Evolutionary conservation across 2,888 invertebrate genomes (phyloP), one percentile per base, ranked within the genome.

Genomic region (Pterostichus niger): DNA sequence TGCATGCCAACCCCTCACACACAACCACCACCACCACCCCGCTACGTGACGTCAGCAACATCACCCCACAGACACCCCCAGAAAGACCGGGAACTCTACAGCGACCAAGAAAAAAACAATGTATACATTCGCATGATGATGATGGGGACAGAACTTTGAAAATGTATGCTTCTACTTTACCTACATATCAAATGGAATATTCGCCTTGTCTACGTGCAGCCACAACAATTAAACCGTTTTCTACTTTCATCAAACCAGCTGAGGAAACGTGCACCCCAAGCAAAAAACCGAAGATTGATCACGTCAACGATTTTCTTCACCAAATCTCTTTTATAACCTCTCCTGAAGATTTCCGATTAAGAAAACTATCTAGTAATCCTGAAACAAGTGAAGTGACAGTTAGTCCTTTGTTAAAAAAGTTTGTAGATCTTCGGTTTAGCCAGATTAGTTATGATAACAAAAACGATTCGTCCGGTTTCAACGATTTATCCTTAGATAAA

Each of bases 41-140:
- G 9, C 88, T 93, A 0, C 91, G 93, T 88, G 93, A 93, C 87
- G 92, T 93, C 7, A 93, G 93, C 86, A 93, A 93, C 86, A 90
- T 93, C n/a, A 93, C 93, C 2, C 93, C 93, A 0, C 68, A 71
- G 61, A 56, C 76, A 15, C 59, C 35, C 6, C 82, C 82, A 15
- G 24, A 24, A 24, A 24, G 24, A 24, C 24, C 24, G 3, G 24
- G 24, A 24, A 24, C 24, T 24, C 46, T 64, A 9, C 11, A 24
- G 11, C 17, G 68, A 2, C 68, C 68, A 6, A 13, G 44, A 15
- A 71, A 71, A 10, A 71, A 71, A 11, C 44, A 71, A 17, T 71
- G 68, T 15, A 6, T 71, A 5, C 40, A 17, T 11, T 10, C 13
- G 7, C 68, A 71, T 13, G 44, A 3, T 2, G n/a, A 11, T 33